Evolutionary conservation across 2,113 vertebrate species (phyloP).

Genomic region (Talpa occidentalis): DNA sequence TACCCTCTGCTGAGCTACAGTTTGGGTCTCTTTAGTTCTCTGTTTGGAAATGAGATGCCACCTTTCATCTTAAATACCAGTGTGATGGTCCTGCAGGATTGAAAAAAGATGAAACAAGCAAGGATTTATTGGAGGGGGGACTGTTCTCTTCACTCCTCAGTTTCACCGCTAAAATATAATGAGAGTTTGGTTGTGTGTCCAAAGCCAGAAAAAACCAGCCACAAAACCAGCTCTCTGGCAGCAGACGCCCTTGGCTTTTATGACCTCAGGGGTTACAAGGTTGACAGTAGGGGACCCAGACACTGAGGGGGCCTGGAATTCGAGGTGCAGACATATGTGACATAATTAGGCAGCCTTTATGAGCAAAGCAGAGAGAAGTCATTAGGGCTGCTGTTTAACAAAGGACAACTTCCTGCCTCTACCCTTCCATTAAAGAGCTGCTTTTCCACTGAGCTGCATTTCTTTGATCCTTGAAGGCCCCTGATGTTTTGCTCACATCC

Average conservation of each 20-base stretch:
- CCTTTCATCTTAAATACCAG: slow-evolving; percentile 49
- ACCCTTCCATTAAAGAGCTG: slow-evolving; percentile 69
- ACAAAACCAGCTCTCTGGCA: slow-evolving; percentile 45
- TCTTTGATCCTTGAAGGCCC: slow-evolving; percentile 83
- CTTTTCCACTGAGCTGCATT: slow-evolving; percentile 77
- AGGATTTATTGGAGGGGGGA: background rate
- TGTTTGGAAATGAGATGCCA: slow-evolving; percentile 57
- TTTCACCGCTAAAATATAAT: slow-evolving; percentile 62
- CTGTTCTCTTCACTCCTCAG: background rate
- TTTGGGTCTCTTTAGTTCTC: slow-evolving; percentile 14
- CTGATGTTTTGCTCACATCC: slow-evolving; percentile 83
- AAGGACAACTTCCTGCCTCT: slow-evolving; percentile 77
- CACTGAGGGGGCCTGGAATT: slow-evolving; percentile 16
- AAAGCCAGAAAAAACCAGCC: slow-evolving; percentile 40
- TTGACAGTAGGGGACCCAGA: slow-evolving; percentile 73
- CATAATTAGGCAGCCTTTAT: slow-evolving; percentile 77
- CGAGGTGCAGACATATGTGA: slow-evolving; percentile 58
- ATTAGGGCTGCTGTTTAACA: slow-evolving; percentile 80
- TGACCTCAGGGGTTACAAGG: slow-evolving; percentile 55
- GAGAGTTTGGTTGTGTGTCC: slow-evolving; percentile 52
- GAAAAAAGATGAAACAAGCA: slow-evolving; percentile 45
- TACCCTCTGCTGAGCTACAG: slow-evolving; percentile 15
- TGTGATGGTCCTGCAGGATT: background rate
- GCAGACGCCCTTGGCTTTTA: slow-evolving; percentile 68
- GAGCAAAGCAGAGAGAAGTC: slow-evolving; percentile 75